A percentile compares a stretch with the other conserved stretches of the same genome.
These are phyloP conservation scores for Camponotus floridanus DNA, from an alignment of 1,140 invertebrate genomes.

Conservation along the genomic window DNA sequence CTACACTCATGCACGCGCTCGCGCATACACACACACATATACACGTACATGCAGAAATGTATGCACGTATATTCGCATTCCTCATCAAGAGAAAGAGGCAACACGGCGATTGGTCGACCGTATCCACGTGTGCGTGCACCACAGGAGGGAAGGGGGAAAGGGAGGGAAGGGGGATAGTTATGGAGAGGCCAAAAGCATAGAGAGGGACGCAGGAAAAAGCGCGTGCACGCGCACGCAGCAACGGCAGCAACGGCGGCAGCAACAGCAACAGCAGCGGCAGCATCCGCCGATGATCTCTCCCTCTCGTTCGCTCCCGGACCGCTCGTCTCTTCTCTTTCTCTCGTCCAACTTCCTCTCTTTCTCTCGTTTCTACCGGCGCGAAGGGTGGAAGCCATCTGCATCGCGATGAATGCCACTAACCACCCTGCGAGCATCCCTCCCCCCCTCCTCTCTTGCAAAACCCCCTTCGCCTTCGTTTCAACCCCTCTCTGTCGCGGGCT, in stretches of 20 bases:
- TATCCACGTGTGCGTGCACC: constrained; percentile 20
- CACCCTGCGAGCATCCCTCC: constrained; percentile 74
- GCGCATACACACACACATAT: background rate
- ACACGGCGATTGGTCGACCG: constrained; percentile 39
- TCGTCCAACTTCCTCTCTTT: constrained; percentile 53
- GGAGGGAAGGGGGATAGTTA: constrained; percentile 22
- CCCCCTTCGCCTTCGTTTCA: constrained; percentile 79
- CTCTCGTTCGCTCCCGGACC: constrained; percentile 32
- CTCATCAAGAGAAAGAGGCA: background rate
- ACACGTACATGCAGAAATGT: background rate
- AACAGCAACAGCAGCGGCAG: constrained; percentile 35
- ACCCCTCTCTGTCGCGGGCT: constrained; percentile 80
- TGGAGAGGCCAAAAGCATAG: constrained; percentile 37
- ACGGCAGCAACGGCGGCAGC: constrained; percentile 46
- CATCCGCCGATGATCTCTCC: constrained; percentile 32
- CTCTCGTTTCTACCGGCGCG: constrained; percentile 65
- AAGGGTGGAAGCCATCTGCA: constrained; percentile 85
- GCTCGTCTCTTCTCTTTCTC: constrained; percentile 20
- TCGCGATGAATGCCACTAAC: constrained; percentile 84
- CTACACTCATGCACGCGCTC: background rate
- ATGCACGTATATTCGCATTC: background rate
- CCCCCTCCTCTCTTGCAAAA: constrained; percentile 73
- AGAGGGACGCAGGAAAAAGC: constrained; percentile 70
- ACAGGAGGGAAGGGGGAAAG: constrained; percentile 10
- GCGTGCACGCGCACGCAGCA: constrained; percentile 63